Conservation (phyloP, 2,888 invertebrate species). For the Tenthredo mesomela region DNA sequence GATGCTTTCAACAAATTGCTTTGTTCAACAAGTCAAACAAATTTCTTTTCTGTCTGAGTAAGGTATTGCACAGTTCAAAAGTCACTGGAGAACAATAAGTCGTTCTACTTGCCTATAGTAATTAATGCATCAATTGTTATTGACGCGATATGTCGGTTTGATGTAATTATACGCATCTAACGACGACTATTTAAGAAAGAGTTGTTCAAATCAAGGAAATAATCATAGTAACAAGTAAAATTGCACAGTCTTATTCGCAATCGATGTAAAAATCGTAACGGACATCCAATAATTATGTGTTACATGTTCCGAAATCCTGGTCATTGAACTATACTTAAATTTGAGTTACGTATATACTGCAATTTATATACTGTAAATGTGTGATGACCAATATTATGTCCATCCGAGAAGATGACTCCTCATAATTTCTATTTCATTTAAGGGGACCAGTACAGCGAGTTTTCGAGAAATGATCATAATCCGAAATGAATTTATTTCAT, state of each 20-base stretch:
- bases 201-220: neutral
- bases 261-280: neutral
- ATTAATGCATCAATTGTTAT: neutral
- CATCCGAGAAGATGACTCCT: neutral
- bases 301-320: conserved; percentile 3
- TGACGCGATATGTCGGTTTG: neutral
- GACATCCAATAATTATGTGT: neutral
- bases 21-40: neutral
- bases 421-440: neutral
- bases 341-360: neutral
- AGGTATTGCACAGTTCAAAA: neutral
- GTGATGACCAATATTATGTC: neutral
- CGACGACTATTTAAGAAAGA: neutral
- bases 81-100: neutral
- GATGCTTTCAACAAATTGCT: neutral
- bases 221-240: too few relatives aligned
- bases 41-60: neutral
- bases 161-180: neutral
- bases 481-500: too few relatives aligned
- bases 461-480: too few relatives aligned
- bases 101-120: neutral
- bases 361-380: neutral
- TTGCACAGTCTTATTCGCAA: too few relatives aligned
- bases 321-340: neutral
- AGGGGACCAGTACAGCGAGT: too few relatives aligned